Evolutionary conservation across 2,113 vertebrate species (phyloP).

Genomic region (Pterocles gutturalis): DNA sequence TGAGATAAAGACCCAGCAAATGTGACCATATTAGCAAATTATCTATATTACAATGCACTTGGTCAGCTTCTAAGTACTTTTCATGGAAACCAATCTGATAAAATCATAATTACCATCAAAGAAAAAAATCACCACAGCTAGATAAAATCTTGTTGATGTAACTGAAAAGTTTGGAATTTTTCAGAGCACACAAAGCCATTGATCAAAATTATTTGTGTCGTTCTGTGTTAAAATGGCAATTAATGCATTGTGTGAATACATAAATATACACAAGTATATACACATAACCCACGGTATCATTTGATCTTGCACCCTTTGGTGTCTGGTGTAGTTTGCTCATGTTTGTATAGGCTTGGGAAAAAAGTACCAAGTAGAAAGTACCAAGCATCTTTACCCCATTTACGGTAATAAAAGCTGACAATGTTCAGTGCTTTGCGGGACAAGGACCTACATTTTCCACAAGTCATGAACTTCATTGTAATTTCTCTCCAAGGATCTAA

Average conservation of each 20-base stretch:
- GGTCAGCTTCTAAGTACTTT: background rate
- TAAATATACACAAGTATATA: background rate
- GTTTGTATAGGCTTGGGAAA: background rate
- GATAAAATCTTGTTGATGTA: background rate
- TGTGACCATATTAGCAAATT: background rate
- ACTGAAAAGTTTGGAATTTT: background rate
- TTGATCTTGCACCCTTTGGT: background rate
- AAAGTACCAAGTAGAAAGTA: background rate
- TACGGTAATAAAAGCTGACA: background rate
- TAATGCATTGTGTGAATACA: background rate
- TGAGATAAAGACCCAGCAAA: background rate
- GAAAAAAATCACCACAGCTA: background rate
- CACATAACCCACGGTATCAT: fast-evolving
- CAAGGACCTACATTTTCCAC: background rate
- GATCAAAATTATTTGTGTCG: background rate
- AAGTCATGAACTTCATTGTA: background rate
- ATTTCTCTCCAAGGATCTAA: background rate
- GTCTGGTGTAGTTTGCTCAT: background rate
- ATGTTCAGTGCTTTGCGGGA: background rate
- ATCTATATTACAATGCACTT: background rate
- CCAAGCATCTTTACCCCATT: background rate
- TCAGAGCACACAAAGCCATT: background rate
- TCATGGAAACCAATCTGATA: background rate
- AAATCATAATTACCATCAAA: background rate
- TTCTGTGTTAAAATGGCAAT: background rate